Conservation (phyloP, 1,140 invertebrate species). For the Musca domestica region DNA sequence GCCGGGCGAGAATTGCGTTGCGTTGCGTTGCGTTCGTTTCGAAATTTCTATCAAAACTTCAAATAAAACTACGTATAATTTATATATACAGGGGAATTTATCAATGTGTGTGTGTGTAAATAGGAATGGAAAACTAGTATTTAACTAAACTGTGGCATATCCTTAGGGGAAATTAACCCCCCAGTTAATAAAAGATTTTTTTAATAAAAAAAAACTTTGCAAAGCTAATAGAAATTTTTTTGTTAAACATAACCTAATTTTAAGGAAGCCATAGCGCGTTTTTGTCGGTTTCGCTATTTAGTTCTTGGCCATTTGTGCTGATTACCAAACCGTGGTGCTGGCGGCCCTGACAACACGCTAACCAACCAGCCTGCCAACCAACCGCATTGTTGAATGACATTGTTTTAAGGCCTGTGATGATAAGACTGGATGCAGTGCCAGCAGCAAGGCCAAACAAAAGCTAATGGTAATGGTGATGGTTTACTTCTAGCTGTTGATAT, state of each 20-base stretch:
- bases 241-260: too few relatives aligned
- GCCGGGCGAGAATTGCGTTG: not conserved
- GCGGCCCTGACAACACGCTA: too few relatives aligned
- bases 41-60: too few relatives aligned
- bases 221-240: not conserved
- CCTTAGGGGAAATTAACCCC: not conserved
- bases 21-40: not conserved
- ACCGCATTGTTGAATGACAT: too few relatives aligned
- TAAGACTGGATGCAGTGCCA: too few relatives aligned
- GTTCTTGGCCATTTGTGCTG: constrained; percentile 12
- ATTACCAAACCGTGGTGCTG: not conserved
- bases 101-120: not conserved
- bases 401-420: too few relatives aligned
- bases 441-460: too few relatives aligned
- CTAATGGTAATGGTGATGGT: too few relatives aligned
- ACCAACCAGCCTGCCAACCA: too few relatives aligned
- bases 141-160: not conserved
- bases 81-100: not conserved
- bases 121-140: not conserved
- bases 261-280: not conserved
- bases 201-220: not conserved
- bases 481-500: too few relatives aligned
- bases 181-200: not conserved
- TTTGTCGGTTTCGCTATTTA: not conserved
- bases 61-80: too few relatives aligned